Conservation (phyloP, 2,797 vertebrate species). For the Ptychobarbus kaznakovi region DNA sequence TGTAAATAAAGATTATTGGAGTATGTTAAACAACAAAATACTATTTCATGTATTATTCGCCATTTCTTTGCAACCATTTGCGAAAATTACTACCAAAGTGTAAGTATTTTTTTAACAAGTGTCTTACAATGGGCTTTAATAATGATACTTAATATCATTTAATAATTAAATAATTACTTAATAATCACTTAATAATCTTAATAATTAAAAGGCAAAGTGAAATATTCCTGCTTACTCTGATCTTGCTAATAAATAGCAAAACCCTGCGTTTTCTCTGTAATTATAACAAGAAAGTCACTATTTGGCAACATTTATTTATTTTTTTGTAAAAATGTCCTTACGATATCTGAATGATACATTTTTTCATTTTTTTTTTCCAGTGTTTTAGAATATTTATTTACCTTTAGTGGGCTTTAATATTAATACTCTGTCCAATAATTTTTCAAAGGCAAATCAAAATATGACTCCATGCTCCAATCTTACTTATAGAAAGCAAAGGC, state of each 20-base stretch:
- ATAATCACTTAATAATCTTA: too few relatives aligned
- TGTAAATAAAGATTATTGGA: background rate
- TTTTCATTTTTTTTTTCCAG: background rate
- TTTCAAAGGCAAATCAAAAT: background rate
- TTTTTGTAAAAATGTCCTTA: too few relatives aligned
- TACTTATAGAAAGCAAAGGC: conserved; percentile 4
- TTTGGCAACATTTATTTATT: background rate
- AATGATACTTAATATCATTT: too few relatives aligned
- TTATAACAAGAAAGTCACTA: conserved; percentile 32
- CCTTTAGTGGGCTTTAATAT: background rate
- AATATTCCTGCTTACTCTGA: background rate
- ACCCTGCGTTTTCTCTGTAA: conserved; percentile 28
- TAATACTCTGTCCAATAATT: background rate
- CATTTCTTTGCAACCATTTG: background rate
- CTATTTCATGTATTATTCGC: background rate
- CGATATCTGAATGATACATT: too few relatives aligned
- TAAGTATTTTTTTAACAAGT: background rate
- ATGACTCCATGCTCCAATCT: background rate
- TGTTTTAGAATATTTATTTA: background rate
- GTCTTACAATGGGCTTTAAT: background rate
- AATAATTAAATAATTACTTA: too few relatives aligned
- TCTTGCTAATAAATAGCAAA: conserved; percentile 9
- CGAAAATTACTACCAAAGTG: background rate
- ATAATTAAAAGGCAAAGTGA: background rate
- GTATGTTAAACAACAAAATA: background rate